Evolutionary conservation across 2,797 vertebrate species (phyloP).

Genomic region (Sciurus vulgaris): DNA sequence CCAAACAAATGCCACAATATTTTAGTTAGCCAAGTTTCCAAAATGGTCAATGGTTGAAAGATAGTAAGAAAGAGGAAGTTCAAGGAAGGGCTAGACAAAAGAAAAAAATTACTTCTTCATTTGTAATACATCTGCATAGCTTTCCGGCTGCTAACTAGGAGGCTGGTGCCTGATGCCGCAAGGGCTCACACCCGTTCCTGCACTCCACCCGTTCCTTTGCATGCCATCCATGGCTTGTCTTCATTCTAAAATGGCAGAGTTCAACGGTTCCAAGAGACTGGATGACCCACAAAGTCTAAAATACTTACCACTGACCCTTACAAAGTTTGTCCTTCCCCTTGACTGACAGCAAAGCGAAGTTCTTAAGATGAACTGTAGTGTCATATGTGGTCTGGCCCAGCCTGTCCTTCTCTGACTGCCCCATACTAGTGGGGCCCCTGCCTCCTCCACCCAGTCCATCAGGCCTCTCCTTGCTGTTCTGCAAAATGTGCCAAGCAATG

Average conservation of each 20-base stretch:
- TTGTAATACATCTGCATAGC: neutral
- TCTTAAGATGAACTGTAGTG: neutral
- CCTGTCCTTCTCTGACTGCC: neutral
- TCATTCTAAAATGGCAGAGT: neutral
- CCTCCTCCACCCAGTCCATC: neutral
- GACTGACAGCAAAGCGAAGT: neutral
- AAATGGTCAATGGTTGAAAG: neutral
- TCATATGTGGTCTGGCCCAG: neutral
- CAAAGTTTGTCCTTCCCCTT: neutral
- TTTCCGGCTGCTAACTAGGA: neutral
- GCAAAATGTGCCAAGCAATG: neutral
- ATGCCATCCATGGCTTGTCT: neutral
- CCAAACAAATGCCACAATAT: neutral
- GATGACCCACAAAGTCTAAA: neutral
- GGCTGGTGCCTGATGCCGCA: neutral
- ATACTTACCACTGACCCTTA: neutral
- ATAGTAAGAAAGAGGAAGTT: slow-evolving; percentile 42
- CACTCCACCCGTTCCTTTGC: neutral
- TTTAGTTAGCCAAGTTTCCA: slow-evolving; percentile 2
- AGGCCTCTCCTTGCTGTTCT: neutral
- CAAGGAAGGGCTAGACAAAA: neutral
- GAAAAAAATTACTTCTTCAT: neutral
- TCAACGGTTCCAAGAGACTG: neutral
- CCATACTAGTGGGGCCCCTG: neutral
- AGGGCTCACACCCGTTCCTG: neutral